Evolutionary conservation across 2,888 invertebrate species (phyloP), one percentile per base, ranked within the genome.

Genomic region (Campoplex nolae): DNA sequence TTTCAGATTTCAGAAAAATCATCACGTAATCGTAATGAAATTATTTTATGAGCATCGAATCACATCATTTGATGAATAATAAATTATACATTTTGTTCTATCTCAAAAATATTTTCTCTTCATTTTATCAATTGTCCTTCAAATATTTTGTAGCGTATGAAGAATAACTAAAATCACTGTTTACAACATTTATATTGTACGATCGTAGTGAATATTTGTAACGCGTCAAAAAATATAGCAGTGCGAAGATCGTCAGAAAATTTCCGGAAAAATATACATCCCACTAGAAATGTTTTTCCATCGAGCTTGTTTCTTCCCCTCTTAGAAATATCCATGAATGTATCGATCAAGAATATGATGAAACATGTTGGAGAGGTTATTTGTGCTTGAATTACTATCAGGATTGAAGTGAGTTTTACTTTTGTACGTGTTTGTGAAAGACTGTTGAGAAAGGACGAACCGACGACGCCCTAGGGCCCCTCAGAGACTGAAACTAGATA

Each of bases 401-500:
- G 48, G 76, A 68, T 74, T 58, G 83, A 76, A 35, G 28, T 38
- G 23, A 76, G 45, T 28, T 32, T 48, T 58, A 23, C 58, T 62
- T 32, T 11, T 16, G 56, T 16, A 45, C 56, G 56, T 62, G 38
- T 38, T 68, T 32, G 70, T 68, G 76, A 70, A 56, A 54, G 62
- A 56, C 35, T n/a, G 13, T 35, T 45, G 70, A 38, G 70, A 70
- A 68, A n/a, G 48, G 45, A 32, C 32, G 38, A 81, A 18, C 48
- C 23, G 73, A 51, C 9, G 48, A 48, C 32, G 45, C 76, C 48
- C 11, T 35, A 48, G 48, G 45, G 35, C 48, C 23, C 51, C 77
- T 38, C 48, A 71, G 80, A 56, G 73, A 67, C 67, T 45, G 16
- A 65, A 84, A 85, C 85, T 85, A 78, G 35, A 74, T 85, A 83